These are phyloP conservation scores for Megaleporinus macrocephalus DNA, from an alignment of 2,113 vertebrate genomes.

Conservation along the genomic window DNA sequence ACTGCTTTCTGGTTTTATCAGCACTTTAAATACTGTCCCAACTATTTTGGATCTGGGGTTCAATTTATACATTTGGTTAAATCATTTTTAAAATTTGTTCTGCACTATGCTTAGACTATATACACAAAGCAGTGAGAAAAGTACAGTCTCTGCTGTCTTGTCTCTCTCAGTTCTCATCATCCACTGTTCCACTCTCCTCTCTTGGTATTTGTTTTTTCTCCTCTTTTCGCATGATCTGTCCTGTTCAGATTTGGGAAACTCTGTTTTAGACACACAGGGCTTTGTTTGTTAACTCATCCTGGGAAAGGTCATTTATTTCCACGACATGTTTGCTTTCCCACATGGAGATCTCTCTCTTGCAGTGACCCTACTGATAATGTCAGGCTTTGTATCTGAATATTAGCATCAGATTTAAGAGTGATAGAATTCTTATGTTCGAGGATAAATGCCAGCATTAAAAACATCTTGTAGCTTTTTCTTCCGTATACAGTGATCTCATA, in stretches of 20 bases:
- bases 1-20: too few species aligned
- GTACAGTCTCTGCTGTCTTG: background rate
- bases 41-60: too few species aligned
- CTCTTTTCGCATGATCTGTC: background rate
- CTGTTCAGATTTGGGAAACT: slow-evolving; percentile 10
- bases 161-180: background rate
- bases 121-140: background rate
- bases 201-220: slow-evolving; percentile 3
- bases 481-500: too few species aligned
- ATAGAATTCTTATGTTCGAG: background rate
- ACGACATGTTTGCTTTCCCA: slow-evolving; percentile 35
- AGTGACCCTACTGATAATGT: background rate
- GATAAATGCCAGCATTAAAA: background rate
- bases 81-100: background rate
- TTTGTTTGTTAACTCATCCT: slow-evolving; percentile 30
- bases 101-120: background rate
- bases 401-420: background rate
- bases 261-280: slow-evolving; percentile 16
- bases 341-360: background rate
- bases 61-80: too few species aligned
- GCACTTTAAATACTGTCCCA: too few species aligned
- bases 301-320: slow-evolving; percentile 46
- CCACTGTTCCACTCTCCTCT: background rate
- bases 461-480: too few species aligned
- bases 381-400: background rate